Evolutionary conservation across 2,113 vertebrate genomes (phyloP).

Genomic region (Cavia porcellus): DNA sequence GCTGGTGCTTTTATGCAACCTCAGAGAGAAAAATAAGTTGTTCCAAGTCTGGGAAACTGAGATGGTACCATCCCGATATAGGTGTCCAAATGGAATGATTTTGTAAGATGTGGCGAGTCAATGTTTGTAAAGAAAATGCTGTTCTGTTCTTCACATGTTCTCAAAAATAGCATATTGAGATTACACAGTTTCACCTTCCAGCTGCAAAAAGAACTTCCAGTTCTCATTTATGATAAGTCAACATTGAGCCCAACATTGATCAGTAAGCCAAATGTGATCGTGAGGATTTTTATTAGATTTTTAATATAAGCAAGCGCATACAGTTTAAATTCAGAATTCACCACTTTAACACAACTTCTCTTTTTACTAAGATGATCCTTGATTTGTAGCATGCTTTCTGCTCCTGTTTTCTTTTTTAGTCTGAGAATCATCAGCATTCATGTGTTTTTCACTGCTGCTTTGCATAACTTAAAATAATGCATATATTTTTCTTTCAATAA

Average conservation of each 20-base stretch:
- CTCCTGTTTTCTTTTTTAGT: slow-evolving; percentile 47
- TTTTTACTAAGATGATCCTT: slow-evolving; percentile 51
- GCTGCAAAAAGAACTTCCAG: slow-evolving; percentile 68
- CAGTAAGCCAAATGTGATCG: slow-evolving; percentile 51
- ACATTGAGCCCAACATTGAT: slow-evolving; percentile 52
- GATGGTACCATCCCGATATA: slow-evolving; percentile 58
- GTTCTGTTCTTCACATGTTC: slow-evolving; percentile 68
- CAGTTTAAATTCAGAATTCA: slow-evolving; percentile 62
- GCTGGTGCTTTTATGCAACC: slow-evolving; percentile 49
- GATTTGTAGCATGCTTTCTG: slow-evolving; percentile 45
- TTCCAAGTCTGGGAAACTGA: slow-evolving; percentile 65
- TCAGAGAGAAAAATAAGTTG: slow-evolving; percentile 57
- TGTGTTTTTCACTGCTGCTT: slow-evolving; percentile 12
- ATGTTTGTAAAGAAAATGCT: slow-evolving; percentile 71
- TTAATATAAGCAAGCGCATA: slow-evolving; percentile 36
- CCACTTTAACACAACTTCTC: slow-evolving; percentile 28
- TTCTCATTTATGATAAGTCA: slow-evolving; percentile 68
- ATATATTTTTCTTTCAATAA: neutral
- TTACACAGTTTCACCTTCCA: slow-evolving; percentile 48
- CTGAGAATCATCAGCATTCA: neutral
- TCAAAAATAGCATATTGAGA: slow-evolving; percentile 66
- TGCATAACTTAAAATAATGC: slow-evolving; percentile 24
- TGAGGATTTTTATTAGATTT: slow-evolving; percentile 52
- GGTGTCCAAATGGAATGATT: slow-evolving; percentile 53
- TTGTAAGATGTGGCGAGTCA: slow-evolving; percentile 64